Conservation (phyloP, 1,140 invertebrate species). For the Thalassaphorura encarpata region DNA sequence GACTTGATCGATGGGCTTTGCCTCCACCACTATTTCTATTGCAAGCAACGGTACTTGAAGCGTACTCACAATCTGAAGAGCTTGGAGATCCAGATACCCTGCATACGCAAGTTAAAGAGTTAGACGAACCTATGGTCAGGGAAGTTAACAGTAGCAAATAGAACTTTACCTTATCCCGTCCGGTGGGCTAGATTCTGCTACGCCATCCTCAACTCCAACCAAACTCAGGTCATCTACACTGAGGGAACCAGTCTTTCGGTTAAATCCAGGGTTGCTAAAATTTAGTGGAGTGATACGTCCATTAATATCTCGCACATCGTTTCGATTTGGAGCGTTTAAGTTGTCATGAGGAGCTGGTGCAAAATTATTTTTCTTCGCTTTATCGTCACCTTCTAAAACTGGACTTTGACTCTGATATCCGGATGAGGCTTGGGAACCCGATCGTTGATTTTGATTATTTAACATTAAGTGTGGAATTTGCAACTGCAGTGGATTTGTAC, state of each 20-base stretch:
- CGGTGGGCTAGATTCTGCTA: not conserved
- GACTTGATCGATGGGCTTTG: conserved; percentile 5
- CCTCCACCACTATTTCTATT: conserved; percentile 14
- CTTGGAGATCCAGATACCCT: conserved; percentile 28
- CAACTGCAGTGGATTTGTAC: conserved; percentile 20
- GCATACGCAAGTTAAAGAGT: not conserved
- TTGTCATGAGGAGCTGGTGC: conserved; percentile 34
- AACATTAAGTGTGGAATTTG: conserved; percentile 33
- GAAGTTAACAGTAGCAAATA: too few relatives aligned
- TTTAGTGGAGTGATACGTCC: conserved; percentile 1
- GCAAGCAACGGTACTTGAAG: conserved; percentile 12
- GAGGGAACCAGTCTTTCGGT: conserved; percentile 20
- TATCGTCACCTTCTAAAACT: conserved; percentile 29
- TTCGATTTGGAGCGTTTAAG: conserved; percentile 28
- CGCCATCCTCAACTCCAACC: conserved; percentile 14
- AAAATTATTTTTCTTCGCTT: conserved; percentile 15
- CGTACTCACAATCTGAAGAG: conserved; percentile 29
- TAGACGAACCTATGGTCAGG: too few relatives aligned
- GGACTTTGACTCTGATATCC: conserved; percentile 31
- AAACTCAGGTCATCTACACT: conserved; percentile 30
- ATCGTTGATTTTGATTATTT: conserved; percentile 21
- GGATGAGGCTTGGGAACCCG: conserved; percentile 27
- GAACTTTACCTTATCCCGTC: not conserved
- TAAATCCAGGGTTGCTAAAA: conserved; percentile 22
- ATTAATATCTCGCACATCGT: not conserved